Percentiles rank a stretch among this genome's conserved stretches.
Evolutionary conservation across 1,140 invertebrate species (phyloP).

Genomic region (Heterodera schachtii): DNA sequence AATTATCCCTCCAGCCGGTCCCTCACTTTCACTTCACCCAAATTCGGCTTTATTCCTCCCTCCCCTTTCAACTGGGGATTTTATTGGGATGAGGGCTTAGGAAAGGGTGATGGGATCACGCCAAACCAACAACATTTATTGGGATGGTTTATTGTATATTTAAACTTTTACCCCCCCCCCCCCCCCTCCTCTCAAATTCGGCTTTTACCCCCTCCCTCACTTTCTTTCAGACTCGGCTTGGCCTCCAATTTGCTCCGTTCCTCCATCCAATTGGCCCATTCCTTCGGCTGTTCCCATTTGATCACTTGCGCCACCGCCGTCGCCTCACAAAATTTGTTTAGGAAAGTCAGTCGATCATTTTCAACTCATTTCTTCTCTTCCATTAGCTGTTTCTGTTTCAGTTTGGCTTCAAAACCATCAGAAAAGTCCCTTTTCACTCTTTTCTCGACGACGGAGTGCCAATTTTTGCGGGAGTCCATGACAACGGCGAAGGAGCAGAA

Average conservation of each 20-base stretch:
- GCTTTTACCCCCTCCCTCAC: background rate
- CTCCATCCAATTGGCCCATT: background rate
- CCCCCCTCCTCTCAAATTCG: too few relatives aligned
- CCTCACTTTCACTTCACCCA: background rate
- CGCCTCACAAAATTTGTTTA: slow-evolving; percentile 26
- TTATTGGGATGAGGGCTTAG: too few relatives aligned
- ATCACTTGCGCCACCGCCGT: slow-evolving; percentile 16
- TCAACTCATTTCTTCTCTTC: background rate
- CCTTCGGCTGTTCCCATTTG: slow-evolving; percentile 8
- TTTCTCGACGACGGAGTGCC: slow-evolving; percentile 22
- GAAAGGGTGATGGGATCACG: too few relatives aligned
- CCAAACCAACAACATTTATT: too few relatives aligned
- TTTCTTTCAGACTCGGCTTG: slow-evolving; percentile 4
- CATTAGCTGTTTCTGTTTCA: background rate
- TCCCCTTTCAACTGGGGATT: too few relatives aligned
- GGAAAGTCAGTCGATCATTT: slow-evolving; percentile 8
- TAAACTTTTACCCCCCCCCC: too few relatives aligned
- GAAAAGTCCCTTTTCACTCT: slow-evolving; percentile 11
- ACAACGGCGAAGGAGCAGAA: slow-evolving; percentile 24
- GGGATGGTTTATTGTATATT: too few relatives aligned
- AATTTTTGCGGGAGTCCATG: slow-evolving; percentile 16
- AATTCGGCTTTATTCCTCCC: too few relatives aligned
- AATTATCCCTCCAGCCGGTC: too few relatives aligned
- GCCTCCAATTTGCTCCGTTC: slow-evolving; percentile 13
- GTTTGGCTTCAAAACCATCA: slow-evolving; percentile 20